phyloP scores from a whole-genome alignment of 2,113 vertebrate species.

The Aspiorhynchus laticeps region DNA sequence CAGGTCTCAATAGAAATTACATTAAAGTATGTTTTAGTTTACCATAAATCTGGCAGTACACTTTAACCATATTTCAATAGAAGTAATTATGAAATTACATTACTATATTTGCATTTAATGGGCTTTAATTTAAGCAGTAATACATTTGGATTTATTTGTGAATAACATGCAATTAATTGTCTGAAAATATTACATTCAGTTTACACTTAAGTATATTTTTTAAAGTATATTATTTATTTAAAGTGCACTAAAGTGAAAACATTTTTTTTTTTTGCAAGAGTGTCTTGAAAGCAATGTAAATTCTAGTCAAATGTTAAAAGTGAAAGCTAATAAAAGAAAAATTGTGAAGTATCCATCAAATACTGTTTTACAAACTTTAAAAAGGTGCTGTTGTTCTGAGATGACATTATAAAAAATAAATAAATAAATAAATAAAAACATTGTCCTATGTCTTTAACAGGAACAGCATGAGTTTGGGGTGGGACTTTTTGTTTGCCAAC shows the following conservation, averaged over 20 bases:
- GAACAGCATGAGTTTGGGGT: background rate
- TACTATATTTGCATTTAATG: background rate
- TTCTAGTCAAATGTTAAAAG: background rate
- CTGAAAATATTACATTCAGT: background rate
- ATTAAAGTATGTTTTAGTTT: background rate
- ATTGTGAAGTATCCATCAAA: background rate
- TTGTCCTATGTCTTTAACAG: background rate
- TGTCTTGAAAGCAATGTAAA: background rate
- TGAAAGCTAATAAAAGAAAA: background rate
- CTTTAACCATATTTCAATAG: background rate
- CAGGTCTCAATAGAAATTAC: background rate
- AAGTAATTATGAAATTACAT: background rate
- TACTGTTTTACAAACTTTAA: background rate
- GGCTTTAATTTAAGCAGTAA: background rate
- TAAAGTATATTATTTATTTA: background rate
- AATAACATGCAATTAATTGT: background rate
- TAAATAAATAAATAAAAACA: too few species aligned
- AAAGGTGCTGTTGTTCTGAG: background rate
- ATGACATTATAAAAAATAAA: background rate
- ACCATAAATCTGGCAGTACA: background rate
- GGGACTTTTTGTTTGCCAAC: background rate
- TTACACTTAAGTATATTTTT: background rate
- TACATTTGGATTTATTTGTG: background rate
- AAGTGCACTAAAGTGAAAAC: background rate
- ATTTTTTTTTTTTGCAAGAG: too few species aligned